A percentile compares a stretch with the other conserved stretches of the same genome.
phyloP scores from a whole-genome alignment of 1,140 invertebrate genomes.

The Drosophila elegans region DNA sequence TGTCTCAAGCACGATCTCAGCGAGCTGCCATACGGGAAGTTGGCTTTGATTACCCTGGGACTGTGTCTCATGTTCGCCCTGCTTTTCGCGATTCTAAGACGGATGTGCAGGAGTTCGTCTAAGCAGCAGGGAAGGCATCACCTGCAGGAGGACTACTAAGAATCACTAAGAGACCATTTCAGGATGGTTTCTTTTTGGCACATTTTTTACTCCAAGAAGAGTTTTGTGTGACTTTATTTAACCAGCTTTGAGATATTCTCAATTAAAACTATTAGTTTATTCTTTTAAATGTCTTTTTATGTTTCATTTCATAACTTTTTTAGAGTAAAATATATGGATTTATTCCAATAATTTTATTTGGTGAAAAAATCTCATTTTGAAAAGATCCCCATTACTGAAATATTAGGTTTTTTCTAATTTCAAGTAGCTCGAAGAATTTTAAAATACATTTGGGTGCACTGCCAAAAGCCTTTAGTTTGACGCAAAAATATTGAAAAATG shows the following conservation, averaged over 20 bases:
- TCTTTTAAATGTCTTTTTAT: no score
- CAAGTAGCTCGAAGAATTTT: background rate
- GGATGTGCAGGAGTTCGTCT: constrained; percentile 82
- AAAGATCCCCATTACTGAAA: no score
- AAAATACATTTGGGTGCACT: background rate
- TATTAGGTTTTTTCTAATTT: no score
- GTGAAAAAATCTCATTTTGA: no score
- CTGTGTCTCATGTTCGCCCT: constrained; percentile 83
- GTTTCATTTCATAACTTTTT: no score
- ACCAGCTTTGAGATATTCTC: background rate
- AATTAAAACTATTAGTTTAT: background rate
- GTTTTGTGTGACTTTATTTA: constrained; percentile 1
- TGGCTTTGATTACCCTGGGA: constrained; percentile 86
- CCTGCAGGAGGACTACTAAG: constrained; percentile 68
- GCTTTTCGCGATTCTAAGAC: constrained; percentile 84
- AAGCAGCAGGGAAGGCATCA: constrained; percentile 61
- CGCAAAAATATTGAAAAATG: background rate
- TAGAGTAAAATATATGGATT: no score
- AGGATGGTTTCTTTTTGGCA: constrained; percentile 4
- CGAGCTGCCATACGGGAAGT: constrained; percentile 85
- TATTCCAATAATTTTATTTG: no score
- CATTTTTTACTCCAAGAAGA: constrained; percentile 5
- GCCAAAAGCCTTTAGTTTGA: background rate
- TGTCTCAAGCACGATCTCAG: constrained; percentile 85
- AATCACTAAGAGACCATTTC: constrained; percentile 14